Base-by-base conservation (phyloP, 1,140 invertebrate genomes). In the Aphelenchoides besseyi region DNA sequence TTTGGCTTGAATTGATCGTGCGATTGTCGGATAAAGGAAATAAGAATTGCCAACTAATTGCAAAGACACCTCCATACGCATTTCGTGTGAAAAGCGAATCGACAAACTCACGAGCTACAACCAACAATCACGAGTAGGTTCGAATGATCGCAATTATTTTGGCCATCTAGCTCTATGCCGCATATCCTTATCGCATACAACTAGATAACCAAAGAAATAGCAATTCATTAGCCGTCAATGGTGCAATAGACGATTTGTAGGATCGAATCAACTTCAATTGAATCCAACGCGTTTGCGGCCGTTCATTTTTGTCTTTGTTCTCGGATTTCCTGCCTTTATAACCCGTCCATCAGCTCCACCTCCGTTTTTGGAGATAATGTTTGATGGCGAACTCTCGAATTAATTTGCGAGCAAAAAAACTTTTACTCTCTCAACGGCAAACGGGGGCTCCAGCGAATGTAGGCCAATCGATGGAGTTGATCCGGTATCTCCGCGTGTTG, bases 121-220 rank as follows among this genome's bases (percentile, higher is more conserved):
- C n/a, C n/a, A n/a, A n/a, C n/a, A n/a, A n/a, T n/a, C n/a, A n/a
- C n/a, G n/a, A n/a, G n/a, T n/a, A n/a, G n/a, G n/a, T n/a, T n/a
- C n/a, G n/a, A n/a, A n/a, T n/a, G n/a, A n/a, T n/a, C 59, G 59
- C 59, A 29, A 36, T 61, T 61, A 16, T 61, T 61, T 61, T 61
- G 59, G 59, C 28, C 33, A 36, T 61, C 59, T 30, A 61, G 59
- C 59, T 61, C 30, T 61, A 61, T 61, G 59, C n/a, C 18, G 59
- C 30, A 29, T 54, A 57, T 54, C 23, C 2, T 23, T 37, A 18
- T 67, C 64, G n/a, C 64, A 67, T 67, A 67, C 64, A 67, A 67
- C 64, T 67, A 67, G 64, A 67, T 67, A 67, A 67, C 64, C 64
- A 67, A 67, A 67, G 64, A 67, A 67, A 67, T n/a, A 16, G 59